A percentile compares a stretch with the other conserved stretches of the same genome.
phyloP scores from a whole-genome alignment of 1,140 invertebrate species.

The Aphelinus atriplicis region DNA sequence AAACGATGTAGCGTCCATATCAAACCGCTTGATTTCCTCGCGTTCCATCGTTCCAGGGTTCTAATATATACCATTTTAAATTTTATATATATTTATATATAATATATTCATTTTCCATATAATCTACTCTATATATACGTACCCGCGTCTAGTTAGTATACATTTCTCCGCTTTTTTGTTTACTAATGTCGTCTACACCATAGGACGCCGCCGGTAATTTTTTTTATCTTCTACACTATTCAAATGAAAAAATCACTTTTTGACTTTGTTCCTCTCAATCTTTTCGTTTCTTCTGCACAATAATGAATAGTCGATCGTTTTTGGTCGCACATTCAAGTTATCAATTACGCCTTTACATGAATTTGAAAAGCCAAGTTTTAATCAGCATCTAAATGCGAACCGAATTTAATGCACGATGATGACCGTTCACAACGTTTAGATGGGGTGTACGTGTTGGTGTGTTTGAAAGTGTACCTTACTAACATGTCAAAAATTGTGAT shows the following conservation, averaged over 20 bases:
- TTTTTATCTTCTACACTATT: constrained; percentile 18
- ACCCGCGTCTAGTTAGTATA: constrained; percentile 46
- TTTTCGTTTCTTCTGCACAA: constrained; percentile 21
- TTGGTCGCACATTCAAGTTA: no score
- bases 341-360: no score
- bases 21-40: constrained; percentile 27
- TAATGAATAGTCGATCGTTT: background rate
- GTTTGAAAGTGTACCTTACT: constrained; percentile 3
- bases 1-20: background rate
- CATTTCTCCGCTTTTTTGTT: constrained; percentile 40
- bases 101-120: constrained; percentile 46
- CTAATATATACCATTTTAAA: constrained; percentile 47
- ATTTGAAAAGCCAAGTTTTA: constrained; percentile 14
- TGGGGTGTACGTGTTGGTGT: constrained; percentile 26
- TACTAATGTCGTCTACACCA: constrained; percentile 37
- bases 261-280: constrained; percentile 31
- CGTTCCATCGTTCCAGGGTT: constrained; percentile 32
- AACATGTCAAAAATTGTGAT: background rate
- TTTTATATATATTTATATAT: constrained; percentile 39
- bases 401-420: background rate
- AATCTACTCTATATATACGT: constrained; percentile 48
- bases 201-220: constrained; percentile 41
- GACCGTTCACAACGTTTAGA: constrained; percentile 7
- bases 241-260: constrained; percentile 19
- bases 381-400: background rate